Evolutionary conservation across 2,797 vertebrate genomes (phyloP), one percentile per base, ranked within the genome.

Genomic region (Peromyscus aztecus): DNA sequence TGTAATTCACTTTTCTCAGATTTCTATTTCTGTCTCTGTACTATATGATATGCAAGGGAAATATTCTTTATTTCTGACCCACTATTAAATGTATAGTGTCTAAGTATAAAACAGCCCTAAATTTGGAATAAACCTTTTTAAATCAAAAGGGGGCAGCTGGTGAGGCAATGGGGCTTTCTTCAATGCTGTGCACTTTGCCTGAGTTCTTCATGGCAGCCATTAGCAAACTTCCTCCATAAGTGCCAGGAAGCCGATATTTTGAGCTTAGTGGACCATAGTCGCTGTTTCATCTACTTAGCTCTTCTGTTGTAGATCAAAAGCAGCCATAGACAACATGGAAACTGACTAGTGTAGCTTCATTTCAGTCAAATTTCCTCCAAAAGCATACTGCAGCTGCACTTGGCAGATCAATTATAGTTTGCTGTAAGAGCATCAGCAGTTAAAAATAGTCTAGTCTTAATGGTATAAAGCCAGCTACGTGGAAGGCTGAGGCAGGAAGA

Each of bases 101-200:
- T 94, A 92, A 24, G 52, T 97, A 19, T 94, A 82, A 91, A 96
- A 91, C 77, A 87, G 63, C 75, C 40, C n/a, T 95, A 57, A 73
- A 84, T 92, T 96, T 86, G 78, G 29, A 92, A 65, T 89, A 91
- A n/a, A 91, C 12, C 19, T 96, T 90, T 67, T 96, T 43, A 92
- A 67, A 95, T 49, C 43, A 91, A 92, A 97, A 83, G 17, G 63
- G 40, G 40, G 34, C 80, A 92, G 63, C 91, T 52, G 76, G 0
- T 94, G 86, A 95, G 59, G 17, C 31, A 71, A 11, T 95, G 49
- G 83, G 29, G 14, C 55, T 95, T 93, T n/a, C 46, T 96, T 89
- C 90, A 90, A 71, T 37, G n/a, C 61, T 78, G 61, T 83, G 67
- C 77, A 43, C 49, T 61, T 94, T 95, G 46, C 34, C 27, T 37